These are phyloP conservation scores for Drosophila gunungcola DNA, from an alignment of 1,140 invertebrate genomes.

Conservation along the genomic window DNA sequence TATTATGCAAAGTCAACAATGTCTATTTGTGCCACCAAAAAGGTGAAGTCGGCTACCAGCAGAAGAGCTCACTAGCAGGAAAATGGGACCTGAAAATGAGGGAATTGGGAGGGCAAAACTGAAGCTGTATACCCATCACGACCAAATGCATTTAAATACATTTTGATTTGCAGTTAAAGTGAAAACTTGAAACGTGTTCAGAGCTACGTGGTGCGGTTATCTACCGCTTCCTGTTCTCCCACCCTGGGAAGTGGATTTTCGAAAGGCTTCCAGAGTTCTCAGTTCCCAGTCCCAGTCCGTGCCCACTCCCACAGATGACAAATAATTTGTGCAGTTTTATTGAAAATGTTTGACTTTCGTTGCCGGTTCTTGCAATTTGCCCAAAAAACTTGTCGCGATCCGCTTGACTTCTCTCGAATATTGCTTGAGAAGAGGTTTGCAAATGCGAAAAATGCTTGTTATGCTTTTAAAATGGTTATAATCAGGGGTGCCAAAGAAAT, in stretches of 20 bases:
- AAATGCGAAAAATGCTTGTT: neutral
- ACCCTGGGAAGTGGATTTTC: slow-evolving; percentile 14
- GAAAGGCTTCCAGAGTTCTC: neutral
- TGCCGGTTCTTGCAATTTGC: slow-evolving; percentile 39
- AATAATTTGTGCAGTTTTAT: slow-evolving; percentile 82
- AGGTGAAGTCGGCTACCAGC: slow-evolving; percentile 46
- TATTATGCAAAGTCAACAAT: slow-evolving; percentile 83
- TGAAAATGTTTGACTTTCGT: slow-evolving; percentile 80
- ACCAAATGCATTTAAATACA: slow-evolving; percentile 80
- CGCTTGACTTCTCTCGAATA: slow-evolving; percentile 35
- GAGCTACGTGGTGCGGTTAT: slow-evolving; percentile 60
- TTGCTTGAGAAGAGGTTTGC: slow-evolving; percentile 18
- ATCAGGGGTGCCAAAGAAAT: neutral
- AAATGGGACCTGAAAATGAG: neutral
- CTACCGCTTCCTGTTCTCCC: slow-evolving; percentile 15
- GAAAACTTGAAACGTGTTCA: slow-evolving; percentile 67
- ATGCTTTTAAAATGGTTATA: neutral
- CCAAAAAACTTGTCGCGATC: slow-evolving; percentile 50
- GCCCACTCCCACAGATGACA: slow-evolving; percentile 53
- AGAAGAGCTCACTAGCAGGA: neutral
- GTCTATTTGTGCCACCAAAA: slow-evolving; percentile 75
- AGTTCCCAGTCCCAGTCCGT: neutral
- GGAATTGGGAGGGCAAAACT: slow-evolving; percentile 6
- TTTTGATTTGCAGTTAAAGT: slow-evolving; percentile 80
- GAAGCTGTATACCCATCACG: slow-evolving; percentile 48